Evolutionary conservation across 1,140 invertebrate species (phyloP).

Genomic region (Drosophila ambigua): DNA sequence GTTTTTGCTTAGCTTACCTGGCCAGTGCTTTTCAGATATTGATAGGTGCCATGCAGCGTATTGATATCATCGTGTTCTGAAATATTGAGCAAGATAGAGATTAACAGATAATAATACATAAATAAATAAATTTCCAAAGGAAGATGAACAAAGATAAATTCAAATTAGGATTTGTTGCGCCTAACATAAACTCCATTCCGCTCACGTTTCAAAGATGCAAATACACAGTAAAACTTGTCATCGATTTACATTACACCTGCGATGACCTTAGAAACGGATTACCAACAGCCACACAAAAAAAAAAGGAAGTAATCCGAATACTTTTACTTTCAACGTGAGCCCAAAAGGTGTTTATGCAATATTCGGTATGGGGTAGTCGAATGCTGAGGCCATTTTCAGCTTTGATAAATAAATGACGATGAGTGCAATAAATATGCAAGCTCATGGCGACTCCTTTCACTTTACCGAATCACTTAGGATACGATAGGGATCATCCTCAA

Average conservation of each 20-base stretch:
- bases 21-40: constrained; percentile 82
- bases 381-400: constrained; percentile 49
- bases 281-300: background rate
- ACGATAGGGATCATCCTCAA: constrained; percentile 61
- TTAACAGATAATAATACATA: too few species aligned
- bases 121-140: too few species aligned
- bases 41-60: constrained; percentile 78
- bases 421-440: constrained; percentile 72
- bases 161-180: background rate
- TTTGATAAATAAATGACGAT: constrained; percentile 53
- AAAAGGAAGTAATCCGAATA: constrained; percentile 48
- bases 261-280: constrained; percentile 39
- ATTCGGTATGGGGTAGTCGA: constrained; percentile 40
- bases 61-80: constrained; percentile 79
- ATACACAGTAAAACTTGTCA: constrained; percentile 8
- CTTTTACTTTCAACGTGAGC: constrained; percentile 66
- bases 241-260: constrained; percentile 27
- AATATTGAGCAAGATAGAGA: constrained; percentile 26
- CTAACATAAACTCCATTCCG: background rate
- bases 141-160: background rate
- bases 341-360: constrained; percentile 67
- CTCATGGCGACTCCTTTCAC: constrained; percentile 75
- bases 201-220: constrained; percentile 1
- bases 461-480: constrained; percentile 47
- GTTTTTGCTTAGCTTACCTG: constrained; percentile 61